Base-by-base conservation (phyloP, 1,140 invertebrate genomes). In the Drosophila erecta region DNA sequence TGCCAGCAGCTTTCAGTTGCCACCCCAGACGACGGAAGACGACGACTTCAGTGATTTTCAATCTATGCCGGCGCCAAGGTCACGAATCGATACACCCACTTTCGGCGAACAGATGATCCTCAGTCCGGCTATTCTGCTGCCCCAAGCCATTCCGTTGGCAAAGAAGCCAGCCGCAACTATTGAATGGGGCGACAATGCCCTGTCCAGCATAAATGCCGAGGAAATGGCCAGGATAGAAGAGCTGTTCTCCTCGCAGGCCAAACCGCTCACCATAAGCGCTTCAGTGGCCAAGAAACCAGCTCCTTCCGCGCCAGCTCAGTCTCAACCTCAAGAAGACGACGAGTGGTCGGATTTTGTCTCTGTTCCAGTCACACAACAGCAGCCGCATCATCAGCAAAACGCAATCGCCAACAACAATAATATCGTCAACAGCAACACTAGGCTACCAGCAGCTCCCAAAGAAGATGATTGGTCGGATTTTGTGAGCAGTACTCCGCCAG, bases 391-490 rank as follows among this genome's bases (percentile, higher is more conserved):
- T 15, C 46, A 49, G 14, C 46, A 50, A 60, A 43, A 37, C n/a
- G 47, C 10, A 15, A 38, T 14, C 58, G 46, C 30, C 47, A 53
- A 41, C 53, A 80, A 46, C 49, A 80, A 78, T 38, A 81, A 91
- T 47, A 71, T 77, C 50, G 35, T 75, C 2, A 57, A 59, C 17
- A 76, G 60, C 33, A 43, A 41, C 27, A 11, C 33, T 22, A 66
- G 62, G 27, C 73, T 76, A 20, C n/a, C 27, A 6, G n/a, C 15
- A 33, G 12, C 78, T 11, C 43, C 61, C 1, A 94, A 94, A 54
- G 94, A 95, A 37, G 94, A 95, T 60, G 94, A 95, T 75, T 95
- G 94, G 94, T 94, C 94, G 15, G 94, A 95, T 59, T 95, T 95
- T 80, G 94, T 95, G n/a, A 94, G 94, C 27, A 94, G 94, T 79